Percentiles rank a stretch among this genome's conserved stretches.
phyloP scores from a whole-genome alignment of 2,113 vertebrate species.

The Chiloscyllium plagiosum region DNA sequence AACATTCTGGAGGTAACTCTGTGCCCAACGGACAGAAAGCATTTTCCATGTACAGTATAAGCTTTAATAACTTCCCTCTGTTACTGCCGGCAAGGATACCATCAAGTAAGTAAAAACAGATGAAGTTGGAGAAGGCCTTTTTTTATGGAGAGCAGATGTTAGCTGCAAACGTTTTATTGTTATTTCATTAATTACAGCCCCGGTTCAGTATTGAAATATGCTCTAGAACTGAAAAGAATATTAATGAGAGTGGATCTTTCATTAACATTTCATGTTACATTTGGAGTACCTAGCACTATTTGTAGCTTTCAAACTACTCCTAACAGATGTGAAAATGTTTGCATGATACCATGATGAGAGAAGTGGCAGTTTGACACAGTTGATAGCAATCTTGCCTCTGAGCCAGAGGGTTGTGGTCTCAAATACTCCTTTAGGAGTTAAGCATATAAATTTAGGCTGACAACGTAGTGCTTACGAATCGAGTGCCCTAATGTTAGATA shows the following conservation, averaged over 20 bases:
- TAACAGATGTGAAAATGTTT: background rate
- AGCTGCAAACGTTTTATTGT: background rate
- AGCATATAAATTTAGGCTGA: conserved; percentile 7
- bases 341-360: background rate
- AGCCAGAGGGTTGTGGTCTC: background rate
- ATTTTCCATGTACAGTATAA: conserved; percentile 25
- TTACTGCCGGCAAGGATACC: conserved; percentile 25
- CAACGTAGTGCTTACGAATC: background rate
- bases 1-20: conserved; percentile 6
- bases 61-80: conserved; percentile 31
- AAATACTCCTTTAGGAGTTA: background rate
- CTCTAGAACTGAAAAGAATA: background rate
- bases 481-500: background rate
- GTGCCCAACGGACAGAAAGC: conserved; percentile 27
- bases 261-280: background rate
- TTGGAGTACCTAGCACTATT: background rate
- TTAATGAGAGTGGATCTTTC: background rate
- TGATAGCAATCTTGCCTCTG: background rate
- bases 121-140: background rate
- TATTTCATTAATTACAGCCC: background rate
- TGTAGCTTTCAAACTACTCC: background rate
- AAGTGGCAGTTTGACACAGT: background rate
- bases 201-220: background rate
- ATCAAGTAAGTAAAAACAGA: conserved; percentile 27
- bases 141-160: conserved; percentile 13